Evolutionary conservation across 2,797 vertebrate species (phyloP).

Genomic region (Somateria mollissima): DNA sequence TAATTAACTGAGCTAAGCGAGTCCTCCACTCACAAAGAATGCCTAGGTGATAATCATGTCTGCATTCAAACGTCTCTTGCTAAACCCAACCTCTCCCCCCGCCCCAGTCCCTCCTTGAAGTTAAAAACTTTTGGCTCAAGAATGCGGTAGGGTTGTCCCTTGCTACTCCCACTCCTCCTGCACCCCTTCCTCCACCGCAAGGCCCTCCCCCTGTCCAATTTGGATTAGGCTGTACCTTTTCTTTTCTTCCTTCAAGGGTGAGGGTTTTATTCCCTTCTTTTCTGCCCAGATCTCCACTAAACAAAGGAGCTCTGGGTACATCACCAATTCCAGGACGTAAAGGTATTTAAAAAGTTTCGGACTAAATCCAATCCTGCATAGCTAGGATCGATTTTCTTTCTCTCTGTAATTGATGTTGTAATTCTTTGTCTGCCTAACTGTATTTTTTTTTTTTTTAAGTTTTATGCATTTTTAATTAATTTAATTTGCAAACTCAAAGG

Average conservation of each 20-base stretch:
- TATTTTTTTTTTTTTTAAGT: background rate
- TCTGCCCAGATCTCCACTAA: conserved; percentile 69
- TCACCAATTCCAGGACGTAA: conserved; percentile 47
- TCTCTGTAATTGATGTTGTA: background rate
- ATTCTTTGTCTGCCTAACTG: background rate
- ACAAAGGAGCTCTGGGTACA: conserved; percentile 81
- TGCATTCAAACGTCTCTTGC: background rate
- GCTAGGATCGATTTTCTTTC: conserved; percentile 4
- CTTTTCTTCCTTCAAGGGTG: conserved; percentile 79
- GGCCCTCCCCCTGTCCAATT: conserved; percentile 86
- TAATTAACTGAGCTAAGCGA: background rate
- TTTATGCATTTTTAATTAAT: background rate
- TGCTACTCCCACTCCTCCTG: conserved; percentile 75
- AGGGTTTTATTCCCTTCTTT: conserved; percentile 81
- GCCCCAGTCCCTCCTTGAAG: conserved; percentile 50
- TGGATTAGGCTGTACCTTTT: conserved; percentile 86
- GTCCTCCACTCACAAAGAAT: background rate
- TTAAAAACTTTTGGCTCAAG: conserved; percentile 73
- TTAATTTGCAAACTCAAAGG: background rate
- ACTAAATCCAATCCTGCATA: background rate
- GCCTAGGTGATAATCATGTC: conserved; percentile 24
- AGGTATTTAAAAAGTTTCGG: conserved; percentile 61
- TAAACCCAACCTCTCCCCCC: conserved; percentile 30
- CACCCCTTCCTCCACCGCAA: conserved; percentile 62
- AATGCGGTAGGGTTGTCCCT: conserved; percentile 83